phyloP scores from a whole-genome alignment of 2,888 invertebrate species.

The Hyposoter dolosus region DNA sequence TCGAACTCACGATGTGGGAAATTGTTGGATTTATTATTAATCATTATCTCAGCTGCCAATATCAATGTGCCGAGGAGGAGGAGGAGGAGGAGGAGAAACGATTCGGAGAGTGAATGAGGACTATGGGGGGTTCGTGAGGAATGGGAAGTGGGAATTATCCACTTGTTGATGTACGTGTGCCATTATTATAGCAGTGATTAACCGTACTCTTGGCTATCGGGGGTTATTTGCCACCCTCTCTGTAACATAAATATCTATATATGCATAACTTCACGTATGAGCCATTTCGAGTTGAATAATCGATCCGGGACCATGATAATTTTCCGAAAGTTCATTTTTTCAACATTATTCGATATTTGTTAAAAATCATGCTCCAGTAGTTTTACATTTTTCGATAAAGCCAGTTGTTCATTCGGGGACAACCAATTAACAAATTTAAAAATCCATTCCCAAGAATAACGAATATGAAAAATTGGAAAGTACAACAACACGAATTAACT shows the following conservation, averaged over 20 bases:
- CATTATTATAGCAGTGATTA: constrained; percentile 69
- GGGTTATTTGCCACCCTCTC: constrained; percentile 51
- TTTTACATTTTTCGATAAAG: not conserved
- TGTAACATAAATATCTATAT: constrained; percentile 42
- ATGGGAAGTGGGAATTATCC: constrained; percentile 47
- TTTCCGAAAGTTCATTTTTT: not conserved
- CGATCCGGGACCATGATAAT: not conserved
- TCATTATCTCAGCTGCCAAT: constrained; percentile 65
- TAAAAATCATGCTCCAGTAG: not conserved
- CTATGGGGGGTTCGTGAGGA: not conserved
- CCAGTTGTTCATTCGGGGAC: not conserved
- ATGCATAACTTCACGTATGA: not conserved
- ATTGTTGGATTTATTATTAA: constrained; percentile 61
- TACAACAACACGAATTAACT: not conserved
- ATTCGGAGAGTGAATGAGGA: not conserved
- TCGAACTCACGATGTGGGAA: not conserved
- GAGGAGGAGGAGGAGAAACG: not conserved
- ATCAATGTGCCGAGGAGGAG: constrained; percentile 31
- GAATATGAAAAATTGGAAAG: not conserved
- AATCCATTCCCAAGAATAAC: not conserved
- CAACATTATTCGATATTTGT: not conserved
- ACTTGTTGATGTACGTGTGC: constrained; percentile 69
- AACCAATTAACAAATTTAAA: not conserved
- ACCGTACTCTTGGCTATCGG: constrained; percentile 62
- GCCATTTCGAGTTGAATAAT: not conserved